These are phyloP conservation scores for Centroberyx gerrardi DNA, from an alignment of 2,797 vertebrate genomes.

Conservation along the genomic window DNA sequence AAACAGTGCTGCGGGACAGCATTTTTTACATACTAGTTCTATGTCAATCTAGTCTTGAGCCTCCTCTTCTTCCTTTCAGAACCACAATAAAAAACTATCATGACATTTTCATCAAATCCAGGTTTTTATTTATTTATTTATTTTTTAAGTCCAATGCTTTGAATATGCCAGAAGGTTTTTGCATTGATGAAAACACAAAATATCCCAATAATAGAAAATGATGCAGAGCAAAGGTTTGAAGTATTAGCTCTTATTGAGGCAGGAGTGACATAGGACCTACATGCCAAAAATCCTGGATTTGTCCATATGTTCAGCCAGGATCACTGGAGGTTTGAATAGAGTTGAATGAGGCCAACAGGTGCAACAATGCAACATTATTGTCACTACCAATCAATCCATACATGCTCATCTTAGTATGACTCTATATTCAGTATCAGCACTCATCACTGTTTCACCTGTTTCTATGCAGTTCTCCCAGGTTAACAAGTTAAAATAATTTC, in stretches of 20 bases:
- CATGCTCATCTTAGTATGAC: background rate
- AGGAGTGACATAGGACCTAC: background rate
- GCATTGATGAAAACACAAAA: background rate
- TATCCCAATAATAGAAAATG: background rate
- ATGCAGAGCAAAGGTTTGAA: background rate
- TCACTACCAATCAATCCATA: background rate
- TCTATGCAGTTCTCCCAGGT: constrained; percentile 14
- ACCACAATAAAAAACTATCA: background rate
- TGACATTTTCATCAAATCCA: background rate
- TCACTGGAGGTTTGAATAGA: constrained; percentile 28
- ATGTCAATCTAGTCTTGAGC: constrained; percentile 39
- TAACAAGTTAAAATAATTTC: background rate
- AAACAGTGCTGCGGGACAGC: constrained; percentile 37
- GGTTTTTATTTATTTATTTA: background rate
- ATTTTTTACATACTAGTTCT: constrained; percentile 5
- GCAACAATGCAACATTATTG: constrained; percentile 16
- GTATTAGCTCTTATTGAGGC: background rate
- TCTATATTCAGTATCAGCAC: constrained; percentile 2
- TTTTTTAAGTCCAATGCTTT: too few species aligned
- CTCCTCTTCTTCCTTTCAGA: constrained; percentile 26
- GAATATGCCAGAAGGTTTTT: background rate
- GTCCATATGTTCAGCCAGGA: constrained; percentile 30
- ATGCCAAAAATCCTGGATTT: background rate
- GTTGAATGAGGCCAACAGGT: constrained; percentile 59
- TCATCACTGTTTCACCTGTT: constrained; percentile 22